phyloP scores from a whole-genome alignment of 2,797 vertebrate species.

The Distichodus sexfasciatus region DNA sequence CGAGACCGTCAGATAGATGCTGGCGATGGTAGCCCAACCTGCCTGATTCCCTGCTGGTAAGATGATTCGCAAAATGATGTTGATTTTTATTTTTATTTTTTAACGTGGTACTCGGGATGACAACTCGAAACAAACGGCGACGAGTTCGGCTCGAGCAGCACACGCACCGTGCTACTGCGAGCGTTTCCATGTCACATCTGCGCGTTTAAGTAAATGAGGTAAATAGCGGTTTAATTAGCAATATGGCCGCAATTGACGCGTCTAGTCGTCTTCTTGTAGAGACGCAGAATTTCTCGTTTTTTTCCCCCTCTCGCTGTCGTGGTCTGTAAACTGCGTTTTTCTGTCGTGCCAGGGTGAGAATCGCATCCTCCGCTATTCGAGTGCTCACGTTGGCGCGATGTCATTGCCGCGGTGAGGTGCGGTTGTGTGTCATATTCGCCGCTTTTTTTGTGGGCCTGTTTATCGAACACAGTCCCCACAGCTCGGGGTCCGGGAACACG shows the following conservation, averaged over 20 bases:
- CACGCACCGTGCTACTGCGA: no score
- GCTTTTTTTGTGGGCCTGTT: no score
- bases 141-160: no score
- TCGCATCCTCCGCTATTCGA: no score
- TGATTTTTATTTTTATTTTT: no score
- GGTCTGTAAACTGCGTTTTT: no score
- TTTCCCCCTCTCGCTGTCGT: constrained; percentile 38
- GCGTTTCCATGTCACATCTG: no score
- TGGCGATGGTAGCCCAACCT: constrained; percentile 71
- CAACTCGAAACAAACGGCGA: not conserved
- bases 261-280: no score
- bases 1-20: constrained; percentile 60
- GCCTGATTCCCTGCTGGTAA: constrained; percentile 69
- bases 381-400: constrained; percentile 68
- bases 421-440: no score
- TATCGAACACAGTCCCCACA: not conserved
- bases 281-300: no score
- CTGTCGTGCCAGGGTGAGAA: no score
- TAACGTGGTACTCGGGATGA: not conserved
- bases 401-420: constrained; percentile 58
- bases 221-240: constrained; percentile 45
- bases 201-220: constrained; percentile 58
- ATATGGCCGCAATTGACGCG: constrained; percentile 59
- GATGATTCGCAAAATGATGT: constrained; percentile 49
- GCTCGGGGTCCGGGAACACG: not conserved